phyloP scores from a whole-genome alignment of 2,888 invertebrate species.

The Elysia crispata region DNA sequence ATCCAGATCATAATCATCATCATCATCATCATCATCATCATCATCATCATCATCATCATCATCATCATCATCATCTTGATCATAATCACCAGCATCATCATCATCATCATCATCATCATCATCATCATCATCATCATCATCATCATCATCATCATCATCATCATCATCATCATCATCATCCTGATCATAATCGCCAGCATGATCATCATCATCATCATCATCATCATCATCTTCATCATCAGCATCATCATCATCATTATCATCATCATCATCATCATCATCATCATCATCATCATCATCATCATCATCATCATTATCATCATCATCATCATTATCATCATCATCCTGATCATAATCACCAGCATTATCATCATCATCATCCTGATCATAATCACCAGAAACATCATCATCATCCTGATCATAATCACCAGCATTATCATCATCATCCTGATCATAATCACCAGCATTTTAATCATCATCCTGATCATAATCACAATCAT shows the following conservation, averaged over 20 bases:
- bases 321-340: not conserved
- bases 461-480: too few species aligned
- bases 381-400: too few species aligned
- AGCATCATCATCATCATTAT: not conserved
- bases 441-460: too few species aligned
- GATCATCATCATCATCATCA: not conserved
- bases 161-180: too few species aligned
- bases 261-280: not conserved
- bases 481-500: too few species aligned
- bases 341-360: too few species aligned
- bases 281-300: not conserved
- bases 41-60: not conserved
- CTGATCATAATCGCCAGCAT: too few species aligned
- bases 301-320: not conserved
- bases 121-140: not conserved
- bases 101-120: not conserved
- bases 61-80: not conserved
- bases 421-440: too few species aligned
- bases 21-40: not conserved
- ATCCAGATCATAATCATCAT: too few species aligned
- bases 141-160: not conserved
- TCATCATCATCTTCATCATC: not conserved
- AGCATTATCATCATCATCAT: too few species aligned
- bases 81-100: not conserved
- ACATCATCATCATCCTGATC: too few species aligned